phyloP scores from a whole-genome alignment of 2,888 invertebrate species.

The Conomelus anceps region DNA sequence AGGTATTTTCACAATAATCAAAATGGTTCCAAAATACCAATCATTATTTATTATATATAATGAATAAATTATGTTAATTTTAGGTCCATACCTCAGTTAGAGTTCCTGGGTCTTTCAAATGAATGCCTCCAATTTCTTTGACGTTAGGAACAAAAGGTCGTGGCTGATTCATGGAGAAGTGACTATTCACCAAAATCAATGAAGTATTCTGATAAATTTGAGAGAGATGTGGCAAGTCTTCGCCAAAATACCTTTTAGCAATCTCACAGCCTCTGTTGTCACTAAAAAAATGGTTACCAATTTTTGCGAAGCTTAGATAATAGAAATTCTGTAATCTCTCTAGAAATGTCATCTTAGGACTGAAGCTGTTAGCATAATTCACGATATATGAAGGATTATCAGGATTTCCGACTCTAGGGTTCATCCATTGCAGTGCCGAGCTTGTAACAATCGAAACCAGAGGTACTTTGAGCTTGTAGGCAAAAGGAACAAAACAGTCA shows the following conservation, averaged over 20 bases:
- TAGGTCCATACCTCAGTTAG: constrained; percentile 9
- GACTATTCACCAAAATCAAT: constrained; percentile 20
- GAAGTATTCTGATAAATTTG: constrained; percentile 10
- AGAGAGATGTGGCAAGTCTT: background rate
- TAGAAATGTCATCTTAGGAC: constrained; percentile 44
- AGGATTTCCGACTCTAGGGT: constrained; percentile 50
- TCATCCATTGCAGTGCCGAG: constrained; percentile 55
- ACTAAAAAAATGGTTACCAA: constrained; percentile 37
- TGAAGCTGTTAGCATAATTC: constrained; percentile 39
- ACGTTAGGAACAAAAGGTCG: constrained; percentile 20
- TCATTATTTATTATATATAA: too few relatives aligned
- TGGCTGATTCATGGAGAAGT: constrained; percentile 13
- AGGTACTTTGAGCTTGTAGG: constrained; percentile 55
- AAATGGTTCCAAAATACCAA: background rate
- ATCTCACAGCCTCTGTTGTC: background rate
- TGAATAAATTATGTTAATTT: too few relatives aligned
- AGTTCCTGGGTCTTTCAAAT: constrained; percentile 12
- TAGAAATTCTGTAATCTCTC: constrained; percentile 46
- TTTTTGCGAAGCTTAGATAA: constrained; percentile 36
- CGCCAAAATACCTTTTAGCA: background rate
- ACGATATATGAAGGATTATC: constrained; percentile 54
- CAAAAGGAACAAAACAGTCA: constrained; percentile 62
- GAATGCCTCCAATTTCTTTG: constrained; percentile 19
- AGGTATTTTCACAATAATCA: background rate
- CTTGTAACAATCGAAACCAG: constrained; percentile 53